These are phyloP conservation scores for Achlya flavicornis DNA, from an alignment of 2,888 invertebrate species.

Conservation along the genomic window DNA sequence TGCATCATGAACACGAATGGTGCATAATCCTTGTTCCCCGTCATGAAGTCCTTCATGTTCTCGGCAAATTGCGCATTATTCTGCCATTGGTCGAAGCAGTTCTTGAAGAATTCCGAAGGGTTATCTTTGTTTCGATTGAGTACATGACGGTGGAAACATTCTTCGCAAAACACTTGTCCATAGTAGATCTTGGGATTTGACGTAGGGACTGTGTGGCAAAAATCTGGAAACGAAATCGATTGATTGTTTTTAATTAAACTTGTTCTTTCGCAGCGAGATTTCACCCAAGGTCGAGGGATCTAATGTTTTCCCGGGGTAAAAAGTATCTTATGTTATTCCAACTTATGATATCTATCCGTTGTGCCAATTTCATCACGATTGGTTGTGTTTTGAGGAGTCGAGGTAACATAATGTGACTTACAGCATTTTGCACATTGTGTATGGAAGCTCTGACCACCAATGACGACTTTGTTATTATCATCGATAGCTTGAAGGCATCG, in stretches of 20 bases:
- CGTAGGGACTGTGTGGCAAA: conserved; percentile 65
- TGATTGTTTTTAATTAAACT: neutral
- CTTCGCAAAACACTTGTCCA: conserved; percentile 76
- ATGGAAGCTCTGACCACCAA: conserved; percentile 71
- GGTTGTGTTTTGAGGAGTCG: no score
- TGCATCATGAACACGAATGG: conserved; percentile 73
- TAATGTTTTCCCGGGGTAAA: no score
- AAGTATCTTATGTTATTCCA: no score
- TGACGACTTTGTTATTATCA: conserved; percentile 54
- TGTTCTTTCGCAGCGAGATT: no score
- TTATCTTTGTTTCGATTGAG: conserved; percentile 62
- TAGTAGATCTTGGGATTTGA: conserved; percentile 71
- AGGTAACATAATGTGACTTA: conserved; percentile 47
- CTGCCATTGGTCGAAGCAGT: conserved; percentile 75
- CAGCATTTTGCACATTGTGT: conserved; percentile 71
- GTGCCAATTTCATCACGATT: no score
- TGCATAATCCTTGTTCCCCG: conserved; percentile 49
- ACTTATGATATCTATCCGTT: no score
- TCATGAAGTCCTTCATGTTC: conserved; percentile 67
- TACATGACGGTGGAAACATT: conserved; percentile 69
- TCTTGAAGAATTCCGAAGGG: conserved; percentile 71
- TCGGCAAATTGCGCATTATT: conserved; percentile 64
- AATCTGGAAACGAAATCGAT: conserved; percentile 47
- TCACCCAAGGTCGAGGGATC: no score
- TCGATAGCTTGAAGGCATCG: conserved; percentile 67